phyloP scores from a whole-genome alignment of 2,888 invertebrate genomes.

The Sepioteuthis lessoniana region DNA sequence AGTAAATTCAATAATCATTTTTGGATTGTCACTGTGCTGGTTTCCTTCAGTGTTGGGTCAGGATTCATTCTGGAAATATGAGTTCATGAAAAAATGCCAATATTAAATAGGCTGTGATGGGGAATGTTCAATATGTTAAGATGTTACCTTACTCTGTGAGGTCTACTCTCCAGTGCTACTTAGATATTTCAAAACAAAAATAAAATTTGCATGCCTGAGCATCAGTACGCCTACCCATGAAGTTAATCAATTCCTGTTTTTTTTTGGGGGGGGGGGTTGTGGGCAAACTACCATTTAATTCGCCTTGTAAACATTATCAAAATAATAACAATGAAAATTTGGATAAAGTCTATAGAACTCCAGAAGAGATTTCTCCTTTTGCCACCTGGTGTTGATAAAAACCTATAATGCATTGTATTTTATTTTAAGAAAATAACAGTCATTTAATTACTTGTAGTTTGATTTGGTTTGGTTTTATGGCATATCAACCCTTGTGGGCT shows the following conservation, averaged over 20 bases:
- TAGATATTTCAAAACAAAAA: conserved; percentile 23
- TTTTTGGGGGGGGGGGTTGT: too few species aligned
- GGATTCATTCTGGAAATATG: not conserved
- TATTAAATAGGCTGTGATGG: not conserved
- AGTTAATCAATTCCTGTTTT: not conserved
- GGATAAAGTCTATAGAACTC: not conserved
- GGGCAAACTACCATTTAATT: not conserved
- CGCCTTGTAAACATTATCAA: not conserved
- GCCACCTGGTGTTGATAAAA: conserved; percentile 17
- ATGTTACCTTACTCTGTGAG: not conserved
- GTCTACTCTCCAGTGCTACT: not conserved
- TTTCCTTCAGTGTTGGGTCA: not conserved
- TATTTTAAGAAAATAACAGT: not conserved
- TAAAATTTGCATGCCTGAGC: not conserved
- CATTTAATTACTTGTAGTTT: not conserved
- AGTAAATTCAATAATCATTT: not conserved
- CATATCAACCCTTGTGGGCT: too few species aligned
- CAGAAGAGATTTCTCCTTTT: not conserved
- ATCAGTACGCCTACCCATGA: not conserved
- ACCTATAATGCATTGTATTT: not conserved
- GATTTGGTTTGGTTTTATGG: too few species aligned
- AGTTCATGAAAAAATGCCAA: not conserved
- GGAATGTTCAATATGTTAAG: not conserved
- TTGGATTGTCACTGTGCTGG: not conserved
- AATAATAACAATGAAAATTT: not conserved